Evolutionary conservation across 2,888 invertebrate genomes (phyloP).

Genomic region (Caenorhabditis panamensis): DNA sequence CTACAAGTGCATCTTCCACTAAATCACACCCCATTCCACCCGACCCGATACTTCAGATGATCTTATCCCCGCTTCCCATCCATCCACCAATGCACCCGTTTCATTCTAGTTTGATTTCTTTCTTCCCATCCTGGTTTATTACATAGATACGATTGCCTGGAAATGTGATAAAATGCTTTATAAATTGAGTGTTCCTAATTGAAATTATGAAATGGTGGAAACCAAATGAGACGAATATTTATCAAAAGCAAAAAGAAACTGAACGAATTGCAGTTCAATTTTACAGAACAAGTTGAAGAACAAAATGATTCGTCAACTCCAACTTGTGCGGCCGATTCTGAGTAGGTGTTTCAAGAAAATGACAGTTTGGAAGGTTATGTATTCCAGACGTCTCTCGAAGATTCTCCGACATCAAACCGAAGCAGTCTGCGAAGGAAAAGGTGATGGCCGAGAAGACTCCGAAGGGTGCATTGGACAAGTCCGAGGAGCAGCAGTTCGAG

Average conservation of each 20-base stretch:
- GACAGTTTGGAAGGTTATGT: no score
- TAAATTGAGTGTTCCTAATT: constrained; percentile 1
- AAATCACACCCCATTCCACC: constrained; percentile 11
- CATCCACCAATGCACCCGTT: neutral
- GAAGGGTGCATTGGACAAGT: constrained; percentile 67
- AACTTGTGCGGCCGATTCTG: constrained; percentile 6
- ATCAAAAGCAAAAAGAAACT: neutral
- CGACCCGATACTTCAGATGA: constrained; percentile 8
- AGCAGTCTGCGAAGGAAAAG: constrained; percentile 60
- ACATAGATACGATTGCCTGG: constrained; percentile 2
- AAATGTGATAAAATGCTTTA: constrained; percentile 23
- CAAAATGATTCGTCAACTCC: constrained; percentile 36
- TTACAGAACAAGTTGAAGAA: neutral
- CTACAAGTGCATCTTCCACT: constrained; percentile 71
- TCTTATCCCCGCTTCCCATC: constrained; percentile 2
- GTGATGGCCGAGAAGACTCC: constrained; percentile 71
- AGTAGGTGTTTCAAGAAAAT: neutral
- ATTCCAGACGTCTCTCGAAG: constrained; percentile 24
- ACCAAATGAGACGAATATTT: neutral
- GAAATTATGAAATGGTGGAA: neutral
- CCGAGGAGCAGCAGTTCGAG: constrained; percentile 86
- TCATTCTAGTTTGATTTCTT: constrained; percentile 1
- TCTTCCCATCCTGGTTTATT: neutral
- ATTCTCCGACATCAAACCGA: constrained; percentile 29
- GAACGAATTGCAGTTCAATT: neutral